phyloP scores from a whole-genome alignment of 1,140 invertebrate species.

The Platorchestia sp. region DNA sequence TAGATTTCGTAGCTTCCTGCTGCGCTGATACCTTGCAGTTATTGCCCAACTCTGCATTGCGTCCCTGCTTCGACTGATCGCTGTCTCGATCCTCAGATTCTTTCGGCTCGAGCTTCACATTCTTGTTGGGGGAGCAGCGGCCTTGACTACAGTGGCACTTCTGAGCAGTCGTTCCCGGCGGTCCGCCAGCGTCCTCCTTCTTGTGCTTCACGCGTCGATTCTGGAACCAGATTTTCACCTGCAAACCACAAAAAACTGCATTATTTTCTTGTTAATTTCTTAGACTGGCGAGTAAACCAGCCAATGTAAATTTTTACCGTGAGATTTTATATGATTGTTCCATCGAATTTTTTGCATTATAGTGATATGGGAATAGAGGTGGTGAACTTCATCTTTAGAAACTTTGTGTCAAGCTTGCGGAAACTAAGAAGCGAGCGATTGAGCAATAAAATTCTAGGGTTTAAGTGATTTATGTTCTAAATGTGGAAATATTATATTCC shows the following conservation, averaged over 20 bases:
- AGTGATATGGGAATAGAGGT: background rate
- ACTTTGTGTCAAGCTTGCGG: background rate
- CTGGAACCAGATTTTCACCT: constrained; percentile 97
- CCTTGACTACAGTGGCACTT: constrained; percentile 75
- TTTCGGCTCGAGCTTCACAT: background rate
- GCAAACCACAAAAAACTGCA: constrained; percentile 59
- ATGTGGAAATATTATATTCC: too few relatives aligned
- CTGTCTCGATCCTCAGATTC: background rate
- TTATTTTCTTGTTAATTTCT: background rate
- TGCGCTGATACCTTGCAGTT: background rate
- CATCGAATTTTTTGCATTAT: background rate
- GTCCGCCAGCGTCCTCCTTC: constrained; percentile 79
- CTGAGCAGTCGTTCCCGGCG: constrained; percentile 62
- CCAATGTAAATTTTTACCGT: background rate
- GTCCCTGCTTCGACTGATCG: background rate
- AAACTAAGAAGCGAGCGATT: too few relatives aligned
- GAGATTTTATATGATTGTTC: background rate
- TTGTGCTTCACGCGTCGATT: constrained; percentile 87
- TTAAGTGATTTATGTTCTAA: too few relatives aligned
- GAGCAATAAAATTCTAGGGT: too few relatives aligned
- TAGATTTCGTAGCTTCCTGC: background rate
- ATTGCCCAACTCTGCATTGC: background rate
- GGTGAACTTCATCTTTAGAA: background rate
- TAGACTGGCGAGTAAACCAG: background rate
- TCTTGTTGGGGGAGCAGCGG: constrained; percentile 66